Evolutionary conservation across 2,888 invertebrate genomes (phyloP).

Genomic region (Asteroscopus sphinx): DNA sequence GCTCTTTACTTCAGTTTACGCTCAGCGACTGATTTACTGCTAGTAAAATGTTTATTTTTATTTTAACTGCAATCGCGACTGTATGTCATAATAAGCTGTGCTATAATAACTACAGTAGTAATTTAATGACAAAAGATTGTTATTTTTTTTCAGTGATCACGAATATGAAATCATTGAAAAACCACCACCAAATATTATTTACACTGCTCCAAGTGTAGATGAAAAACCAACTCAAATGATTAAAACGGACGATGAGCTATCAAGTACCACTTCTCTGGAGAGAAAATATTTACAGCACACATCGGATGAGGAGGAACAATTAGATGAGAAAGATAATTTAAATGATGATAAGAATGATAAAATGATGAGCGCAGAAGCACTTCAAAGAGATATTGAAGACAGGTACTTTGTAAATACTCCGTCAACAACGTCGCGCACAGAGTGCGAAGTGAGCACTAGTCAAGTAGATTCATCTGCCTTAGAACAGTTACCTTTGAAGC

Average conservation of each 20-base stretch:
- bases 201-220: constrained; percentile 77
- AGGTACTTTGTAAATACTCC: constrained; percentile 90
- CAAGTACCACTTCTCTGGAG: constrained; percentile 86
- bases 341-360: constrained; percentile 70
- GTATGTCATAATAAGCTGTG: constrained; percentile 20
- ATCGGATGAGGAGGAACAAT: constrained; percentile 84
- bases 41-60: constrained; percentile 19
- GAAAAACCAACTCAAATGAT: constrained; percentile 72
- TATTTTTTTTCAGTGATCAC: constrained; percentile 94
- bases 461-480: constrained; percentile 92
- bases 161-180: constrained; percentile 97
- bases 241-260: constrained; percentile 86
- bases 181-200: constrained; percentile 86
- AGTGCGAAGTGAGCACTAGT: constrained; percentile 91
- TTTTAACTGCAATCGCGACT: constrained; percentile 59
- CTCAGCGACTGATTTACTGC: constrained; percentile 60
- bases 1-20: constrained; percentile 47
- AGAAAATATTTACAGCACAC: constrained; percentile 85
- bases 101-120: neutral
- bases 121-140: constrained; percentile 30
- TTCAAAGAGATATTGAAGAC: constrained; percentile 91
- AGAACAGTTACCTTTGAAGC: constrained; percentile 91
- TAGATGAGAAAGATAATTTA: constrained; percentile 75
- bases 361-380: constrained; percentile 83
- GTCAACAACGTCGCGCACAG: constrained; percentile 90